Evolutionary conservation across 2,113 vertebrate species (phyloP), one percentile per base, ranked within the genome.

Genomic region (Ammospiza nelsoni): DNA sequence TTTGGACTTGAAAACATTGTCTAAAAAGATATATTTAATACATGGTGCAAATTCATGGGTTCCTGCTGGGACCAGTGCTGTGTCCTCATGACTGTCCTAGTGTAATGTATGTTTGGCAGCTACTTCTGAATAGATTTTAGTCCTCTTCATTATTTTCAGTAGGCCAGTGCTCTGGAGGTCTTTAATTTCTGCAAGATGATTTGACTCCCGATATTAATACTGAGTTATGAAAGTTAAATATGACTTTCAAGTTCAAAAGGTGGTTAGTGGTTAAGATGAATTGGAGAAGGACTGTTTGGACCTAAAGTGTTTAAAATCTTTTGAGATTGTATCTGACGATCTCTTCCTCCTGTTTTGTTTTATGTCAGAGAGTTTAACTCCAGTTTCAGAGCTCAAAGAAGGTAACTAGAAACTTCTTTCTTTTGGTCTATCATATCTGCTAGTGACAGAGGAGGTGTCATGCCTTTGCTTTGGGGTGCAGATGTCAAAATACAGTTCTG

Each of bases 171-270:
- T 80, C 35, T 69, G 44, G 37, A 80, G 31, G 57, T 65, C 48
- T 84, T 93, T 39, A 49, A 41, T 74, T 88, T 84, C 46, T 89
- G 27, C n/a, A 72, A 74, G 77, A 11, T 66, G 8, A 35, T 77
- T 86, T 91, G 65, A 35, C 41, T 84, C 41, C 33, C 20, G 9
- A 28, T 86, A 72, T n/a, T 95, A 84, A 28, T 88, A 51, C 41
- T 55, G 67, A 63, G 29, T 84, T 95, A 68, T 39, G 91, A 95
- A 87, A 91, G 69, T 72, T 73, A 90, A 87, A 72, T 87, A 78
- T 63, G 71, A 52, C 51, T 95, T 95, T 95, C 75, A 77, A 68
- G 76, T 92, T 94, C 77, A 92, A 9, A 87, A 68, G 48, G 69
- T 91, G 54, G 68, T 54, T 89, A 79, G 77, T 94, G 65, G 57